Evolutionary conservation across 2,888 invertebrate species (phyloP).

Genomic region (Parthenolecanium corni): DNA sequence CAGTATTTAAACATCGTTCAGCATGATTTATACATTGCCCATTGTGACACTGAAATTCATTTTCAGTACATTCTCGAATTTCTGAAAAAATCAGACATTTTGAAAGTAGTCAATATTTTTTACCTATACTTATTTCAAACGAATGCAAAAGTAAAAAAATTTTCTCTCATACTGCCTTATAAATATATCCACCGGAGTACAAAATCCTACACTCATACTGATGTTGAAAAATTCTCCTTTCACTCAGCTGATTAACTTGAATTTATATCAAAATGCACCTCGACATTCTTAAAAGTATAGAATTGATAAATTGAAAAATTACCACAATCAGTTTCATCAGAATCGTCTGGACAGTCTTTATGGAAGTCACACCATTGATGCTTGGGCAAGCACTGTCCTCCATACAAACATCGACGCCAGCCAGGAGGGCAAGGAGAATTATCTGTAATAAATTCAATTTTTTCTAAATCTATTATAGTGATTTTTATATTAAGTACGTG

Average conservation of each 20-base stretch:
- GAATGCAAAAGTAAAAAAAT: too few relatives aligned
- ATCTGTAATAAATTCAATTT: constrained; percentile 32
- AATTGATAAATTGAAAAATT: constrained; percentile 29
- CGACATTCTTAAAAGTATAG: too few relatives aligned
- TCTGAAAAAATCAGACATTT: neutral
- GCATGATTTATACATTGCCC: constrained; percentile 32
- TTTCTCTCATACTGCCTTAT: too few relatives aligned
- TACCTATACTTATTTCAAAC: neutral
- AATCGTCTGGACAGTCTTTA: constrained; percentile 40
- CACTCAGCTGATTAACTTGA: too few relatives aligned
- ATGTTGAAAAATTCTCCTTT: too few relatives aligned
- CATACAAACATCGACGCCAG: constrained; percentile 36
- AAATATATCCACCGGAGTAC: too few relatives aligned
- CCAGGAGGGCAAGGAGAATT: constrained; percentile 36
- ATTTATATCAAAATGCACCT: too few relatives aligned
- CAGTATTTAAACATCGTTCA: constrained; percentile 33
- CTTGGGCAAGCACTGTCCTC: constrained; percentile 40
- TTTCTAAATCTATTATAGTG: too few relatives aligned
- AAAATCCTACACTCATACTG: too few relatives aligned
- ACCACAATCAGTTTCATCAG: constrained; percentile 41
- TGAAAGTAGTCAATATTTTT: neutral
- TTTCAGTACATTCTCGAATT: constrained; percentile 24
- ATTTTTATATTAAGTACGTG: too few relatives aligned
- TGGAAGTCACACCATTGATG: constrained; percentile 40
- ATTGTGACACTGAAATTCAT: constrained; percentile 32